These are phyloP conservation scores for Prosapia bicincta DNA, from an alignment of 2,888 invertebrate species.

Conservation along the genomic window DNA sequence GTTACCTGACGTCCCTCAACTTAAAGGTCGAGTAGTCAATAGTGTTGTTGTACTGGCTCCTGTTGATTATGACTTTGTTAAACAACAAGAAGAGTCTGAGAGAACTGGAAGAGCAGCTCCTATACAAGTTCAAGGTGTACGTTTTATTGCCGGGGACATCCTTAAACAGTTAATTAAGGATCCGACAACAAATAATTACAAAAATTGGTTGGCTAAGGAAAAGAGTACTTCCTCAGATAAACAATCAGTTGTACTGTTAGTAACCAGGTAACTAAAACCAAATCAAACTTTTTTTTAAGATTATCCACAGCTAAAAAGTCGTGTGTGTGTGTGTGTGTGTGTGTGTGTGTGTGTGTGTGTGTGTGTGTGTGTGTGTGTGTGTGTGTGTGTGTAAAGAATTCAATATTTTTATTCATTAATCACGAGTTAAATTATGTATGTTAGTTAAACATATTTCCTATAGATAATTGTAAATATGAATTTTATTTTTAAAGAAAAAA, in stretches of 20 bases:
- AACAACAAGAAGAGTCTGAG: slow-evolving; percentile 34
- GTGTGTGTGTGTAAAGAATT: too few species aligned
- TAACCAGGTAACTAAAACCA: slow-evolving; percentile 63
- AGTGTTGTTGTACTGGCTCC: slow-evolving; percentile 84
- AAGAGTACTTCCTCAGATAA: slow-evolving; percentile 68
- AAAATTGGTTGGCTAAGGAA: slow-evolving; percentile 75
- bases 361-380: too few species aligned
- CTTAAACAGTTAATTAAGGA: slow-evolving; percentile 71
- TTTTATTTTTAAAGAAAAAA: too few species aligned
- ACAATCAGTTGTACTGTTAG: slow-evolving; percentile 78
- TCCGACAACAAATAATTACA: slow-evolving; percentile 73
- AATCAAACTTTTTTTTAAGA: neutral
- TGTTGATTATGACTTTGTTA: slow-evolving; percentile 65
- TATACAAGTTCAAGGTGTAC: slow-evolving; percentile 63
- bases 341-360: too few species aligned
- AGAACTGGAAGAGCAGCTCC: slow-evolving; percentile 53
- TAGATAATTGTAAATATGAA: too few species aligned
- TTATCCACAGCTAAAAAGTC: too few species aligned
- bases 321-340: too few species aligned
- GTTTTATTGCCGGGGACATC: slow-evolving; percentile 69
- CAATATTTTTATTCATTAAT: too few species aligned
- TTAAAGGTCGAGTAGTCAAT: slow-evolving; percentile 72
- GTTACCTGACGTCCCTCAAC: slow-evolving; percentile 70
- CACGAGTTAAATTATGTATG: too few species aligned
- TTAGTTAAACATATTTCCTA: too few species aligned